Evolutionary conservation across 2,888 invertebrate genomes (phyloP).

Genomic region (Campaea margaritaria): DNA sequence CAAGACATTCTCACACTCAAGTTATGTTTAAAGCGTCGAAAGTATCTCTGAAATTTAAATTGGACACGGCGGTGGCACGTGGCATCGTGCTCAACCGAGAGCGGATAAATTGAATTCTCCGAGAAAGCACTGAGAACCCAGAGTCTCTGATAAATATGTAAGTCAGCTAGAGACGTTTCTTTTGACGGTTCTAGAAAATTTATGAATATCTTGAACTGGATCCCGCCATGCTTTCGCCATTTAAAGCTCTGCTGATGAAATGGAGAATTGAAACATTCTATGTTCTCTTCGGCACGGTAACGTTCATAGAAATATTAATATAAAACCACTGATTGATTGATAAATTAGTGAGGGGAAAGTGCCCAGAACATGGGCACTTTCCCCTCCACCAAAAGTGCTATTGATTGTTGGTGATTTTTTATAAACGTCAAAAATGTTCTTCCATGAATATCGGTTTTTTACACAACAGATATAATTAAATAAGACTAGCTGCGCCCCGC

Average conservation of each 20-base stretch:
- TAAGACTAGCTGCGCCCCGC: too few species aligned
- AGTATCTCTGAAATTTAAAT: slow-evolving; percentile 55
- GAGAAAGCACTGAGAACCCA: slow-evolving; percentile 30
- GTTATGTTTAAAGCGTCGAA: slow-evolving; percentile 28
- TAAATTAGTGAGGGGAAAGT: too few species aligned
- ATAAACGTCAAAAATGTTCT: too few species aligned
- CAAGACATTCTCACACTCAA: slow-evolving; percentile 37
- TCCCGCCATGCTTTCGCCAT: slow-evolving; percentile 38
- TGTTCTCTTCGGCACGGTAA: slow-evolving; percentile 52
- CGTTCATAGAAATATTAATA: slow-evolving; percentile 22
- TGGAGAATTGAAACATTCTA: slow-evolving; percentile 48
- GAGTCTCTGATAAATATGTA: slow-evolving; percentile 55
- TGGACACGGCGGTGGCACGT: slow-evolving; percentile 48
- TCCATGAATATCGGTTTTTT: too few species aligned
- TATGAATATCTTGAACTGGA: slow-evolving; percentile 47
- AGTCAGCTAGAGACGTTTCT: slow-evolving; percentile 47
- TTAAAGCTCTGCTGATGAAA: slow-evolving; percentile 43
- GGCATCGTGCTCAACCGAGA: slow-evolving; percentile 35
- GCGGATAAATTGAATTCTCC: slow-evolving; percentile 57
- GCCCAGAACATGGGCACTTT: too few species aligned
- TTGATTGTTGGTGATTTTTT: too few species aligned
- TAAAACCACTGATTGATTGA: too few species aligned
- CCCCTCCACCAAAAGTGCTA: too few species aligned
- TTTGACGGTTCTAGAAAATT: slow-evolving; percentile 48
- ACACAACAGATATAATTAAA: too few species aligned